Evolutionary conservation across 2,797 vertebrate genomes (phyloP), one percentile per base, ranked within the genome.

Genomic region (Pangasius macronema): DNA sequence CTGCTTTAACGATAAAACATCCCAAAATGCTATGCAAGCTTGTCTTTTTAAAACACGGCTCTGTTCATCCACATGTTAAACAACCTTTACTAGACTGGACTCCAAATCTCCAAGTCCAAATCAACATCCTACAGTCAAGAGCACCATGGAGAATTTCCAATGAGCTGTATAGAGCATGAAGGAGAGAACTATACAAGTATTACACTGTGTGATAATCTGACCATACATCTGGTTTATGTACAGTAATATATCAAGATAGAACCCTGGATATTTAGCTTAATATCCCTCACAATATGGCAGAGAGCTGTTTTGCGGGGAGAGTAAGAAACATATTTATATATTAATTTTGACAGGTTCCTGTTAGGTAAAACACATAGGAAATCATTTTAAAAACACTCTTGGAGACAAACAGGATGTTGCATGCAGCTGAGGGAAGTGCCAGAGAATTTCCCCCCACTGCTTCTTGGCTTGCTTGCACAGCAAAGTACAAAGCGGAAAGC

Each of bases 401-500:
- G 63, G 49, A 86, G 70, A 75, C 51, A 85, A 87, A 85, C 51
- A 83, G 83, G 82, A 89, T 72, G 82, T 70, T 57, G 70, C 79
- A 33, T 16, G 18, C 65, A 42, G 59, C 83, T 68, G 83, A 87
- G 65, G 33, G 27, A 51, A 86, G 30, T 16, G 22, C 55, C 24
- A 39, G 68, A 83, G 73, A 79, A 59, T 73, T 18, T 49, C 80
- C 81, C 85, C 75, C 77, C 42, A 65, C 65, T 55, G 63, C 10
- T 79, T 85, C 49, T 72, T 18, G 65, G 75, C 57, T 73, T 81
- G 57, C 88, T 68, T 79, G n/a, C 72, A 77, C 57, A 82, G 53
- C 7, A 24, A 85, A 77, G 46, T 79, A 42, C 63, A 87, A 36
- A 82, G 57, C 42, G 39, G 73, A 77, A 87, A 22, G 67, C 14